phyloP scores from a whole-genome alignment of 2,797 vertebrate species.

The Anguilla anguilla region DNA sequence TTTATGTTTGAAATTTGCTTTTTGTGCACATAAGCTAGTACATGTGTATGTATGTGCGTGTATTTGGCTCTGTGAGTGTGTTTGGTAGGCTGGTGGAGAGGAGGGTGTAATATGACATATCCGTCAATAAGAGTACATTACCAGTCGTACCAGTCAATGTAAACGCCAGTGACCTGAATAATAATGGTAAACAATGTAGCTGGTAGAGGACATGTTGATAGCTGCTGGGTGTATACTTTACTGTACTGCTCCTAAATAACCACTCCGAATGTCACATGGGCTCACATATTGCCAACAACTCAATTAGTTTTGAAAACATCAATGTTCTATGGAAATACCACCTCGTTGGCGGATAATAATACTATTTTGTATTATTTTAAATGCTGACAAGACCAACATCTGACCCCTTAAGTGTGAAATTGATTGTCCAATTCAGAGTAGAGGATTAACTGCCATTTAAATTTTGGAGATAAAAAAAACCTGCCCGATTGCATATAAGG shows the following conservation, averaged over 20 bases:
- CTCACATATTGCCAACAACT: neutral
- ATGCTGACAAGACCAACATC: neutral
- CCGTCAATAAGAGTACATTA: constrained; percentile 9
- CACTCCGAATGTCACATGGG: neutral
- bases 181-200: neutral
- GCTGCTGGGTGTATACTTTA: neutral
- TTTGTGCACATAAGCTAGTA: neutral
- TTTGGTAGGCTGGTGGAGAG: neutral
- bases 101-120: neutral
- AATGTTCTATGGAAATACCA: neutral
- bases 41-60: neutral
- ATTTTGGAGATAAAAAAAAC: neutral
- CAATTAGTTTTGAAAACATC: constrained; percentile 1
- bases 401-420: neutral
- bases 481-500: neutral
- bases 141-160: neutral
- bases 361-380: neutral
- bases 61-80: neutral
- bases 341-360: neutral
- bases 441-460: neutral
- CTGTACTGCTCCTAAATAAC: neutral
- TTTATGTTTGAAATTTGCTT: neutral
- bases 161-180: constrained; percentile 3
- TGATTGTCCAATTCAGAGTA: neutral
- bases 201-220: neutral